Evolutionary conservation across 2,888 invertebrate genomes (phyloP).

Genomic region (Saturnia japonica): DNA sequence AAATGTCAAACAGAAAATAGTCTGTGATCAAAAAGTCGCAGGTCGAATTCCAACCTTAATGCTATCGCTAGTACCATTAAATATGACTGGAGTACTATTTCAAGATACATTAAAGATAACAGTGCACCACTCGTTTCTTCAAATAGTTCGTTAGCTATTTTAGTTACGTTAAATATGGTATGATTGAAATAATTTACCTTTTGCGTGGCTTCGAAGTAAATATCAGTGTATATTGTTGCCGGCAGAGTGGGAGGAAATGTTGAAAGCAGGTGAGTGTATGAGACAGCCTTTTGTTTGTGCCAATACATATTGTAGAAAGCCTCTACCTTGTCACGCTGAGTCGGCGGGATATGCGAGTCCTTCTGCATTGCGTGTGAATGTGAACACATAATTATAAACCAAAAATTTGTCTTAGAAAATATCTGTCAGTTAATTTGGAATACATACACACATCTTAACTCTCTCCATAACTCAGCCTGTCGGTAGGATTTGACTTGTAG

Average conservation of each 20-base stretch:
- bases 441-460: too few relatives aligned
- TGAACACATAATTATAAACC: background rate
- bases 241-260: slow-evolving; percentile 60
- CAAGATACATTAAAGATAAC: background rate
- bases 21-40: too few relatives aligned
- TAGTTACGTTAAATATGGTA: background rate
- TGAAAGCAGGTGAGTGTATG: slow-evolving; percentile 52
- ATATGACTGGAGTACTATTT: background rate
- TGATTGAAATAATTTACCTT: slow-evolving; percentile 44
- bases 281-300: slow-evolving; percentile 67
- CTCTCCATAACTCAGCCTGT: too few relatives aligned
- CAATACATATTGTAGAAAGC: slow-evolving; percentile 74
- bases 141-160: background rate
- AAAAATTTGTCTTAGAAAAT: background rate
- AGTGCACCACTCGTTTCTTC: background rate
- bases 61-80: too few relatives aligned
- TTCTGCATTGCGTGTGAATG: slow-evolving; percentile 35
- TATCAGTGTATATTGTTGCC: slow-evolving; percentile 55
- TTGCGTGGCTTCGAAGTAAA: slow-evolving; percentile 69
- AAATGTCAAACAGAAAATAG: too few relatives aligned
- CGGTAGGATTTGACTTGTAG: too few relatives aligned
- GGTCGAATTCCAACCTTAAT: too few relatives aligned
- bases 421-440: background rate
- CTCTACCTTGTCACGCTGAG: slow-evolving; percentile 59
- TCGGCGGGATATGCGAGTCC: slow-evolving; percentile 47